A percentile compares a stretch with the other conserved stretches of the same genome.
phyloP scores from a whole-genome alignment of 2,113 vertebrate genomes.

The Pangasianodon gigas region DNA sequence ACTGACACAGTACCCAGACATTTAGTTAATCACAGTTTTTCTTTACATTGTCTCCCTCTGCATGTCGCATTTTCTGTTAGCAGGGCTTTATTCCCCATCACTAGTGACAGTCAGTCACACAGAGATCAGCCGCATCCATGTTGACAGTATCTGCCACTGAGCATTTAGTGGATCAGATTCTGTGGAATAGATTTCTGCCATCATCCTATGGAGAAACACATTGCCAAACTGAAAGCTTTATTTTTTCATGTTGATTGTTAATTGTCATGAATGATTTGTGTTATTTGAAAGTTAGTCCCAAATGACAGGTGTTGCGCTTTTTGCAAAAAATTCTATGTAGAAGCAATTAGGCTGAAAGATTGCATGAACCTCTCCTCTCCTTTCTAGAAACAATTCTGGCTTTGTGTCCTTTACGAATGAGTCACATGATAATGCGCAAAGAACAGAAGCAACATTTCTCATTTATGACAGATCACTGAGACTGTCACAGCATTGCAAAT shows the following conservation, averaged over 20 bases:
- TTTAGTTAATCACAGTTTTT: background rate
- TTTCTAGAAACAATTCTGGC: background rate
- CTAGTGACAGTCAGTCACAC: background rate
- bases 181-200: background rate
- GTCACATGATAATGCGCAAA: constrained; percentile 3
- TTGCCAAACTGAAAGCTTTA: background rate
- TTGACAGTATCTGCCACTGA: background rate
- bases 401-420: background rate
- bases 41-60: background rate
- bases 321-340: background rate
- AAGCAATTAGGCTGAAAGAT: background rate
- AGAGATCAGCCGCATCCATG: background rate
- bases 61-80: background rate
- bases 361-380: background rate
- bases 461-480: constrained; percentile 11
- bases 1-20: background rate
- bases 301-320: background rate
- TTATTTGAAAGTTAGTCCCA: background rate
- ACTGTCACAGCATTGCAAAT: background rate
- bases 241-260: background rate
- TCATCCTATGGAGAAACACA: background rate
- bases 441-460: constrained; percentile 20
- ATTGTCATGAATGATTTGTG: background rate
- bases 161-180: background rate
- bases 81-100: background rate